Conservation (phyloP, 2,888 invertebrate species). For the Lasioglossum pauxillum region DNA sequence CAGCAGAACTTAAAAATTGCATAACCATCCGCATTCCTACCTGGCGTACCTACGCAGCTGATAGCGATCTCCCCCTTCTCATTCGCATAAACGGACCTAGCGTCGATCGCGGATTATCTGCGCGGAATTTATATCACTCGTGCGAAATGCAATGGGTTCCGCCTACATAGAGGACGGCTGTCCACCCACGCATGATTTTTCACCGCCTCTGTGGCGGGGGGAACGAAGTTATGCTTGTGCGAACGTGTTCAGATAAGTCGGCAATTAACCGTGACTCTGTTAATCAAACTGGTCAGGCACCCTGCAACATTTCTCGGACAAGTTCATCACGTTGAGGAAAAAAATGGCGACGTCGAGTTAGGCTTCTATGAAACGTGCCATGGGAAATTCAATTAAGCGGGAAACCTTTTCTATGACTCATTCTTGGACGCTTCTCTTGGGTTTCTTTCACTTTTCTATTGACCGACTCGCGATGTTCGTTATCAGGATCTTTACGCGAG, state of each 20-base stretch:
- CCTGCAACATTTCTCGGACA: background rate
- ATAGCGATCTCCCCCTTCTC: background rate
- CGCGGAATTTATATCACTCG: constrained; percentile 13
- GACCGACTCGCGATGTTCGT: no score
- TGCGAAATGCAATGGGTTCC: constrained; percentile 6
- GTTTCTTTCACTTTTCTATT: background rate
- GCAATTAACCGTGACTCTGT: constrained; percentile 24
- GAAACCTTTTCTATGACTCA: background rate
- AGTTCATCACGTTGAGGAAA: background rate
- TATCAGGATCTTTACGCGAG: no score
- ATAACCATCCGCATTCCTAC: no score
- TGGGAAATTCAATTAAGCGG: constrained; percentile 6
- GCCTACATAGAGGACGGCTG: constrained; percentile 8
- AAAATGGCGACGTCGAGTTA: background rate
- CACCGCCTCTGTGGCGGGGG: background rate
- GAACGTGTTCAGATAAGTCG: constrained; percentile 23
- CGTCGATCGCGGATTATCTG: background rate
- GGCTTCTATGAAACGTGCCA: background rate
- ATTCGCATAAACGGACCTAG: background rate
- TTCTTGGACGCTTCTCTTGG: background rate
- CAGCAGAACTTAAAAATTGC: no score
- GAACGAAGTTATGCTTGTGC: background rate
- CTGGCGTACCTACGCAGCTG: background rate
- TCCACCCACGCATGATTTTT: constrained; percentile 31
- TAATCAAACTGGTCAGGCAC: constrained; percentile 35